Base-by-base conservation (phyloP, 1,140 invertebrate genomes). In the Magallana gigas region DNA sequence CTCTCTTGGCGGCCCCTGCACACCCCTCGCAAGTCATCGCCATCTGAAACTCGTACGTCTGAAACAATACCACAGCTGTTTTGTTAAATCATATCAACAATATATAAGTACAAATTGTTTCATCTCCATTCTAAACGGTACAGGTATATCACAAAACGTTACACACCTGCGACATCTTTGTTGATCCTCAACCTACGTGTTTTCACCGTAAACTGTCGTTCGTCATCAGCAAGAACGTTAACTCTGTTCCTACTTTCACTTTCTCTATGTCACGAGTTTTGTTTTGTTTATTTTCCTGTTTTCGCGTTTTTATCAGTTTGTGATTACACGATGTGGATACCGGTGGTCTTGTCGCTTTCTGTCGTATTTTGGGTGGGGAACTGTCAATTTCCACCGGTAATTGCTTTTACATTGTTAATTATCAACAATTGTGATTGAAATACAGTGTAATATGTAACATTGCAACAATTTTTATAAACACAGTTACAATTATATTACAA, bases 21-120 rank as follows among this genome's bases (percentile, higher is more conserved):
- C 98, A 98, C 29, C 98, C 97, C 93, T 97, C 97, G 93, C 98
- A 98, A 1, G 97, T 97, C 98, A 98, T 98, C 92, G 96, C 97
- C 23, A 98, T 97, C 91, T 96, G 96, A 93, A 97, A 98, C 94
- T 97, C 96, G 92, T 98, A 96, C 5, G 57, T 87, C 92, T 94
- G 90, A 16, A 87, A 87, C 29, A 86, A 60, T 58, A 62, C 36
- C 36, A 0, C 36, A 48, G 2, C 36, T 48, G 36, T 48, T 23
- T 48, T 48, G 36, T 48, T 48, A 48, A 48, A 48, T 48, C 1
- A 48, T 48, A 5, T 48, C 85, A 88, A 29, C 58, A 60, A 48
- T 62, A 14, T 1, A 84, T 29, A 14, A 16, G 5, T 23, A 48
- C 36, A 83, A 14, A 4, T 64, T 64, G 18, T 1, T 16, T 16